A percentile compares a stretch with the other conserved stretches of the same genome.
These are phyloP conservation scores for Taenioides sp. DNA, from an alignment of 2,797 vertebrate species.

Conservation along the genomic window DNA sequence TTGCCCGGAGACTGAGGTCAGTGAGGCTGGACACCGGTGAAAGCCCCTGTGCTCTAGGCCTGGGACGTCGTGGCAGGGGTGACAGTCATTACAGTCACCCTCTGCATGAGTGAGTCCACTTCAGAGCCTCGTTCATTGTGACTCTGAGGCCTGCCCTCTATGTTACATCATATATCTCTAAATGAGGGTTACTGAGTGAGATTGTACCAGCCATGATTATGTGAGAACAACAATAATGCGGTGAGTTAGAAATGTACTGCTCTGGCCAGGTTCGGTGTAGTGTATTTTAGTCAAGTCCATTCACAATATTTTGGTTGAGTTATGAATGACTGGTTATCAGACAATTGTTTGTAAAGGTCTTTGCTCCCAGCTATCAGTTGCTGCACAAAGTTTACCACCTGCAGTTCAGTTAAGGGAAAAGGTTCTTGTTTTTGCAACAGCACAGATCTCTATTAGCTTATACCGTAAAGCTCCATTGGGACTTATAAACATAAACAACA, in stretches of 20 bases:
- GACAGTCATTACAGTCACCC: conserved; percentile 70
- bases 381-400: conserved; percentile 2
- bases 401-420: not conserved
- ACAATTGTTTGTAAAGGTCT: conserved; percentile 3
- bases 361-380: conserved; percentile 21
- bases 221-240: not conserved
- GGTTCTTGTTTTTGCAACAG: not conserved
- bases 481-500: no score
- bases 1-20: conserved; percentile 74
- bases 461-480: no score
- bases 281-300: not conserved
- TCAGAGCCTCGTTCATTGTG: conserved; percentile 68
- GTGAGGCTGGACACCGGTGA: conserved; percentile 65
- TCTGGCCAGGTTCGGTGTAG: not conserved
- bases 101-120: conserved; percentile 72
- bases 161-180: conserved; percentile 51
- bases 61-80: conserved; percentile 57
- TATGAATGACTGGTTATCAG: conserved; percentile 8
- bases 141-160: conserved; percentile 41
- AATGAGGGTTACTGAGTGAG: conserved; percentile 31
- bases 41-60: conserved; percentile 63
- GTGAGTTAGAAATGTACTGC: not conserved
- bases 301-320: not conserved
- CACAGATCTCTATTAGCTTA: not conserved
- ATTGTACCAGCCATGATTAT: not conserved